phyloP scores from a whole-genome alignment of 1,140 invertebrate genomes.

The Parasteatoda tepidariorum region DNA sequence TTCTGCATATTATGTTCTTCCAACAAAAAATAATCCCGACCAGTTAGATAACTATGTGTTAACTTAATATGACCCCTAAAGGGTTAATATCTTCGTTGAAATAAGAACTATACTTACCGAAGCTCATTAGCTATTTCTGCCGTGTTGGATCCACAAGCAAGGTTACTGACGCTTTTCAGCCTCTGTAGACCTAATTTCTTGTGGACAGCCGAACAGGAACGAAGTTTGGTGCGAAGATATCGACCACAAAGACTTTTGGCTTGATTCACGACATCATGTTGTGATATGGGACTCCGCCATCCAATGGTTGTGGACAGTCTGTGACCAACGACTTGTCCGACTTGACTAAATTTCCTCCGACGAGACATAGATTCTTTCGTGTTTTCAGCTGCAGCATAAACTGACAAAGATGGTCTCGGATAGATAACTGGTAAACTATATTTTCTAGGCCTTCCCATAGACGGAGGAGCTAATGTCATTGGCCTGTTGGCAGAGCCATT shows the following conservation, averaged over 20 bases:
- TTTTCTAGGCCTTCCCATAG: constrained; percentile 49
- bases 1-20: no score
- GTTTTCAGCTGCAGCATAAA: constrained; percentile 38
- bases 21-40: no score
- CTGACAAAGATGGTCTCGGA: constrained; percentile 41
- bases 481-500: constrained; percentile 41
- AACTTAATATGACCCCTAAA: no score
- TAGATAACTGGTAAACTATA: constrained; percentile 48
- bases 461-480: constrained; percentile 45
- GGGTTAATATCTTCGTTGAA: no score
- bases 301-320: constrained; percentile 50
- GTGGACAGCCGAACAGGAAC: constrained; percentile 76
- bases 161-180: constrained; percentile 71
- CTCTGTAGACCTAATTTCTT: constrained; percentile 77
- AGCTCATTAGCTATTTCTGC: constrained; percentile 52
- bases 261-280: constrained; percentile 68
- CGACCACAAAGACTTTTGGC: constrained; percentile 75
- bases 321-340: constrained; percentile 50
- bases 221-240: constrained; percentile 76
- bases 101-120: constrained; percentile 55
- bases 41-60: no score
- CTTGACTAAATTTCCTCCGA: constrained; percentile 39
- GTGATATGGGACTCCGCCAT: constrained; percentile 36
- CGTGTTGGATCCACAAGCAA: constrained; percentile 65
- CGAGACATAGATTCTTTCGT: constrained; percentile 19